phyloP scores from a whole-genome alignment of 1,140 invertebrate genomes.

The Drosophila simulans region DNA sequence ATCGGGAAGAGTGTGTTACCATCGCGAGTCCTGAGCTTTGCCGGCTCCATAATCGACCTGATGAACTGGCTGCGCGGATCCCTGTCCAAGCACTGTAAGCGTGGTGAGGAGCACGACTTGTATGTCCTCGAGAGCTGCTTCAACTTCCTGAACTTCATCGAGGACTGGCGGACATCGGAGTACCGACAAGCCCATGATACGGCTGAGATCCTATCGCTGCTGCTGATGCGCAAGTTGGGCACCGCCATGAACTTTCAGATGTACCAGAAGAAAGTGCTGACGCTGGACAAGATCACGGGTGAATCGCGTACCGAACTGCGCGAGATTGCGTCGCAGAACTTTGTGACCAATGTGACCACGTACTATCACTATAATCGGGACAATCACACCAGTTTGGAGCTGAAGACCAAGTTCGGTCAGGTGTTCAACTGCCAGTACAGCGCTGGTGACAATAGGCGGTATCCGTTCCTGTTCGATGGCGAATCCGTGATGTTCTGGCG shows the following conservation, averaged over 20 bases:
- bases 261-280: constrained; percentile 71
- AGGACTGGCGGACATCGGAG: constrained; percentile 74
- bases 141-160: constrained; percentile 77
- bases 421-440: constrained; percentile 82
- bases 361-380: constrained; percentile 81
- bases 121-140: constrained; percentile 71
- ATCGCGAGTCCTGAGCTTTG: constrained; percentile 68
- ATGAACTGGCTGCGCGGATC: constrained; percentile 76
- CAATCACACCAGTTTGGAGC: constrained; percentile 72
- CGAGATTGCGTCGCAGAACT: constrained; percentile 78
- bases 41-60: constrained; percentile 65
- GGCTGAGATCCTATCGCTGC: constrained; percentile 52
- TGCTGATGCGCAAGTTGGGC: constrained; percentile 70
- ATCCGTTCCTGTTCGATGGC: constrained; percentile 80
- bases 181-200: constrained; percentile 54
- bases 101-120: constrained; percentile 66
- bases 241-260: constrained; percentile 75
- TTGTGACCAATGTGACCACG: constrained; percentile 77
- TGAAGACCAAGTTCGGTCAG: constrained; percentile 79
- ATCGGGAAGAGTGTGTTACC: constrained; percentile 68
- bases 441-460: constrained; percentile 69
- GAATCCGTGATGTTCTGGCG: constrained; percentile 84
- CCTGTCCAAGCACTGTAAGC: constrained; percentile 72
- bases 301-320: constrained; percentile 64
- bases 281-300: constrained; percentile 56